phyloP scores from a whole-genome alignment of 2,888 invertebrate genomes.

The Miltochrista miniata region DNA sequence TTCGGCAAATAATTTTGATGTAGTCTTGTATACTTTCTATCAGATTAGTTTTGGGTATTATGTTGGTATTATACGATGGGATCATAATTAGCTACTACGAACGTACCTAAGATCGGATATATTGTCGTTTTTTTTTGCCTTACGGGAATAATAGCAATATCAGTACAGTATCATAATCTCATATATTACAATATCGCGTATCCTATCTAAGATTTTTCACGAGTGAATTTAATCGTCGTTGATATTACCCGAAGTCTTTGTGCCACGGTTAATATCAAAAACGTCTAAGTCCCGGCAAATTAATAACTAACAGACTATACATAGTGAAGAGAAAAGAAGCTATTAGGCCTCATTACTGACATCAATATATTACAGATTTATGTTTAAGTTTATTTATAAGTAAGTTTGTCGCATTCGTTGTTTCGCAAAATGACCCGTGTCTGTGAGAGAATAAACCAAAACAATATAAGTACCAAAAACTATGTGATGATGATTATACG shows the following conservation, averaged over 20 bases:
- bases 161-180: background rate
- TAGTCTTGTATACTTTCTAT: too few relatives aligned
- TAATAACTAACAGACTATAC: conserved; percentile 48
- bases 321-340: conserved; percentile 43
- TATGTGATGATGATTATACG: conserved; percentile 11
- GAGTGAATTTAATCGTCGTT: conserved; percentile 10
- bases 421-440: background rate
- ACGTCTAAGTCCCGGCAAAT: conserved; percentile 7
- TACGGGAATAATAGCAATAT: conserved; percentile 12
- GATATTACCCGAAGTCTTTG: background rate
- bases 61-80: too few relatives aligned
- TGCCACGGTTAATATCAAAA: conserved; percentile 1
- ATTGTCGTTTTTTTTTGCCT: conserved; percentile 12
- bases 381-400: conserved; percentile 33
- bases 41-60: too few relatives aligned
- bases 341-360: conserved; percentile 59
- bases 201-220: conserved; percentile 4
- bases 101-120: too few relatives aligned
- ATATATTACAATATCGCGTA: conserved; percentile 14
- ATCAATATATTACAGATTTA: conserved; percentile 60
- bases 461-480: conserved; percentile 4
- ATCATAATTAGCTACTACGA: too few relatives aligned
- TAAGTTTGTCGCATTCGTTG: conserved; percentile 20
- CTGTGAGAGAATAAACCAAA: background rate
- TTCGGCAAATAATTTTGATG: too few relatives aligned